These are phyloP conservation scores for Colaptes auratus DNA, from an alignment of 2,113 vertebrate genomes.

Conservation along the genomic window DNA sequence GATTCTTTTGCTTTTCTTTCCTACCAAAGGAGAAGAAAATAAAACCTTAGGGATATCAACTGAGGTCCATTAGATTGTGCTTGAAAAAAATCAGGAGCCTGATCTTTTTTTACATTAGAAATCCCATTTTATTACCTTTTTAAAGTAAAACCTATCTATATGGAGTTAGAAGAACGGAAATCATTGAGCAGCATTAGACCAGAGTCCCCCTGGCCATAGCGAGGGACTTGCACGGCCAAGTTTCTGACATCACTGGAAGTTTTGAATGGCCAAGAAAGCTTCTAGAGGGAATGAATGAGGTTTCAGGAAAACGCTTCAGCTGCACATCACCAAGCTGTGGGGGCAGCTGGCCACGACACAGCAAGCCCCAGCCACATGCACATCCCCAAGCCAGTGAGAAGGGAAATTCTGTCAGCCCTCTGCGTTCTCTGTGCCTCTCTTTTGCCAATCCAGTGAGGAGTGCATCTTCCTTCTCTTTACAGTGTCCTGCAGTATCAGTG, in stretches of 20 bases:
- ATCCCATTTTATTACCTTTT: not conserved
- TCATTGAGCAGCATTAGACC: not conserved
- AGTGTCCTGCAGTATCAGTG: not conserved
- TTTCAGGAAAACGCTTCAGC: not conserved
- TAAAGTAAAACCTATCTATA: no score
- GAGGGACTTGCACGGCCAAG: not conserved
- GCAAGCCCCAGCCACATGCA: not conserved
- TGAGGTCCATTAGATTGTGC: not conserved
- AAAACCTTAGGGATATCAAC: not conserved
- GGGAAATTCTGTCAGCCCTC: not conserved
- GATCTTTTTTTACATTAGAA: not conserved
- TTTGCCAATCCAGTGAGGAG: not conserved
- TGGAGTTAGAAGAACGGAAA: not conserved
- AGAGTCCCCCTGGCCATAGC: not conserved
- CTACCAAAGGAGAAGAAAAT: not conserved
- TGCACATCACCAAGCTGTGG: not conserved
- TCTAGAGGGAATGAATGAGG: not conserved
- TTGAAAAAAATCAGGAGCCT: not conserved
- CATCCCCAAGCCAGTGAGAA: not conserved
- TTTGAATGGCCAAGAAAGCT: not conserved
- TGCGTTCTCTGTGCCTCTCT: not conserved
- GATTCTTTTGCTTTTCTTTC: not conserved
- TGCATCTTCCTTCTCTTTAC: not conserved
- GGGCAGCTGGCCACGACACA: not conserved
- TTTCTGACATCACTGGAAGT: not conserved